A percentile compares a stretch with the other conserved stretches of the same genome.
These are phyloP conservation scores for Spinibarbus caldwelli DNA, from an alignment of 2,797 vertebrate genomes.

Conservation along the genomic window DNA sequence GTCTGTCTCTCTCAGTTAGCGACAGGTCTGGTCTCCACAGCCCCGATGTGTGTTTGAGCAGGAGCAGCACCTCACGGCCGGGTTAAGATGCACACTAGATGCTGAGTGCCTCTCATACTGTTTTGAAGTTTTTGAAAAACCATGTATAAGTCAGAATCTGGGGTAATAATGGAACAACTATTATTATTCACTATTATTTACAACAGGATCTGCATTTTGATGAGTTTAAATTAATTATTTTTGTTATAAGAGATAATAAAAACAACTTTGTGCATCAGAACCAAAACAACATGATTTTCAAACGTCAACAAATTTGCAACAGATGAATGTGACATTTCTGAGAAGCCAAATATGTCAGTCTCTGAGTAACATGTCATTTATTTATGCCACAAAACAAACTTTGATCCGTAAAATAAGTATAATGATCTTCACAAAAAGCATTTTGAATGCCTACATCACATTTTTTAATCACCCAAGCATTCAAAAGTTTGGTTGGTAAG, in stretches of 20 bases:
- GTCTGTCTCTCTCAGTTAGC: slow-evolving; percentile 33
- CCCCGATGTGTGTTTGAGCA: slow-evolving; percentile 1
- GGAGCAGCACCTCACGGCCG: neutral
- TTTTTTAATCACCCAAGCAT: neutral
- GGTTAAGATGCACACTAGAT: slow-evolving; percentile 9
- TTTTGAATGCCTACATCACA: neutral
- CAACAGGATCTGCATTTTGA: neutral
- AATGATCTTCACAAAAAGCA: neutral
- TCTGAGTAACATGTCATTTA: neutral
- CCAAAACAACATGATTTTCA: neutral
- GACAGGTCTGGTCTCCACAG: neutral
- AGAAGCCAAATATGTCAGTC: neutral
- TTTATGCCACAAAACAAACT: neutral
- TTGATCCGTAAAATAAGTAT: neutral
- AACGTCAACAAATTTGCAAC: neutral
- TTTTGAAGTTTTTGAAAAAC: neutral
- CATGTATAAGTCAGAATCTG: neutral
- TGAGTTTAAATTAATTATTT: neutral
- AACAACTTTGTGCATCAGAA: neutral
- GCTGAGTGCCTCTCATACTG: slow-evolving; percentile 4
- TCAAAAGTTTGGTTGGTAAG: too few species aligned
- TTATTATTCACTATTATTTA: neutral
- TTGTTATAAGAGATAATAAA: neutral
- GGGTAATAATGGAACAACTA: neutral
- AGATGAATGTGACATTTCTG: neutral